Evolutionary conservation across 2,888 invertebrate species (phyloP), one percentile per base, ranked within the genome.

Genomic region (Drosophila quinaria): DNA sequence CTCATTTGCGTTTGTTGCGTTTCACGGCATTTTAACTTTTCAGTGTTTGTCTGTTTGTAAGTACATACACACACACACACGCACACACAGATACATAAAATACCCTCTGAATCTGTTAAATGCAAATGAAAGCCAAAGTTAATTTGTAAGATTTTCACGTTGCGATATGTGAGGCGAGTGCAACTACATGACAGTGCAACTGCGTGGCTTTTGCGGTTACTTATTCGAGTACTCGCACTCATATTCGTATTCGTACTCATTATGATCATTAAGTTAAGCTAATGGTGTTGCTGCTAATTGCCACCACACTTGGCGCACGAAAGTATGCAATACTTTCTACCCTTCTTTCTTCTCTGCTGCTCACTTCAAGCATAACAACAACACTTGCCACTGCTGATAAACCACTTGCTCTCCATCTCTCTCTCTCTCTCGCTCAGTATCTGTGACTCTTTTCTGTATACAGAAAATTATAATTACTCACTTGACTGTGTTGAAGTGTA

Each of bases 121-220:
- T 86, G 83, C 70, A 87, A 86, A 87, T 86, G 89, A 87, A 87
- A 87, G 87, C 82, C 78, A 86, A 86, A 86, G 81, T 81, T 84
- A 84, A 88, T 88, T 88, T 88, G 75, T 88, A 74, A 84, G 88
- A 86, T 86, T 85, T 87, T 67, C 82, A 78, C 82, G 76, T 68
- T 73, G 65, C 61, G 78, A 73, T 82, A 73, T 59, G 44, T 65
- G 52, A 25, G 52, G 47, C 70, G 51, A 22, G 49, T 52, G 46
- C 41, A 46, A 25, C 59, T 47, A 68, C 68, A 68, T 66, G 58
- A 47, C 54, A 66, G 74, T 68, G 70, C 76, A 77, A 62, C 77
- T 41, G 61, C 58, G 35, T 54, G 50, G 66, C 69, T 52, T 70
- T 62, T 59, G 70, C 70, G 78, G 78, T 64, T 70, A 52, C 49